Conservation (phyloP, 2,797 vertebrate genomes). For the Amblyopsis hoosieri region DNA sequence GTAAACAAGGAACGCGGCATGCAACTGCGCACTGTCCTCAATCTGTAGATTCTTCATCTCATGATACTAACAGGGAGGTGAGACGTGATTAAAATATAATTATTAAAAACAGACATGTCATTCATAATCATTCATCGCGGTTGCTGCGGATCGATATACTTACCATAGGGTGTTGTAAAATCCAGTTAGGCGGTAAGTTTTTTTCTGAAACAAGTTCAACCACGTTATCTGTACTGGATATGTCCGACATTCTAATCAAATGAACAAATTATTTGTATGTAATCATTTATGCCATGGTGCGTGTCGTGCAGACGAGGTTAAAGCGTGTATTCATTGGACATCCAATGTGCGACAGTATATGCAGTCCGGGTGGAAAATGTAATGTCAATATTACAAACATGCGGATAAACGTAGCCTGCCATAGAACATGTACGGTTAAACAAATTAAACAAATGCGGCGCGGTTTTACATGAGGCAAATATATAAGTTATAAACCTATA, state of each 20-base stretch:
- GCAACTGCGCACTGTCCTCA: constrained; percentile 83
- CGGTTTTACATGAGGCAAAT: too few relatives aligned
- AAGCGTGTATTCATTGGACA: not conserved
- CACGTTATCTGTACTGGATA: constrained; percentile 3
- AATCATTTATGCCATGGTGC: not conserved
- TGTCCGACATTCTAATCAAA: constrained; percentile 25
- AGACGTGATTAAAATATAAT: not conserved
- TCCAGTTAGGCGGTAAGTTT: constrained; percentile 61
- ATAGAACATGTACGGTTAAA: too few relatives aligned
- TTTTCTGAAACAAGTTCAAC: constrained; percentile 13
- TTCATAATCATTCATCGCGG: not conserved
- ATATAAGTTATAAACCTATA: too few relatives aligned
- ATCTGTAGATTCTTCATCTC: constrained; percentile 86
- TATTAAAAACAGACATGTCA: not conserved
- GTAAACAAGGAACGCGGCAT: constrained; percentile 90
- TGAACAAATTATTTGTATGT: not conserved
- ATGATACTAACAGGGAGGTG: constrained; percentile 78
- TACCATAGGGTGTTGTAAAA: constrained; percentile 68
- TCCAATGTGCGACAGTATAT: constrained; percentile 33
- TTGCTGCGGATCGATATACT: constrained; percentile 4
- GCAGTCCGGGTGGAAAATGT: constrained; percentile 51
- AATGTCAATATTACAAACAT: too few relatives aligned
- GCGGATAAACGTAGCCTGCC: too few relatives aligned
- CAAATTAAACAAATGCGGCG: too few relatives aligned
- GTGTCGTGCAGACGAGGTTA: not conserved